These are phyloP conservation scores for Nebria salina DNA, from an alignment of 2,888 invertebrate genomes.

Conservation along the genomic window DNA sequence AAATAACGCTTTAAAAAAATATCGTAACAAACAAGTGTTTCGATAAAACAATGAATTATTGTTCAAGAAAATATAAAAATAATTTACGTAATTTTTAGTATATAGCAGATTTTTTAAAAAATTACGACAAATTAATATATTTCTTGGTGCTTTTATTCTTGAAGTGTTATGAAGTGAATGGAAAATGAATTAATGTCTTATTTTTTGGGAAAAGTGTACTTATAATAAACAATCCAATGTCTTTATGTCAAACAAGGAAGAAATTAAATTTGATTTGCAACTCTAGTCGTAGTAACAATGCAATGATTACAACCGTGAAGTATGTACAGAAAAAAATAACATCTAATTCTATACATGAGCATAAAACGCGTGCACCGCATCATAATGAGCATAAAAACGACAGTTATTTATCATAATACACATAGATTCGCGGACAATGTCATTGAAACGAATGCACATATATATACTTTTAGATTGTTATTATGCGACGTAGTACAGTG, in stretches of 20 bases:
- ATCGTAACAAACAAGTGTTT: not conserved
- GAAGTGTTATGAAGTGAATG: no score
- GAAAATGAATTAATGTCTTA: not conserved
- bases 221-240: not conserved
- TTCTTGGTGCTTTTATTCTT: no score
- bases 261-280: not conserved
- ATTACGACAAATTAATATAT: no score
- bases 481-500: not conserved
- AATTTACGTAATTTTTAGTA: constrained; percentile 6
- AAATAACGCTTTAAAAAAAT: no score
- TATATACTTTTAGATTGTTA: not conserved
- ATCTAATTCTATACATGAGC: not conserved
- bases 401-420: not conserved
- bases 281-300: not conserved
- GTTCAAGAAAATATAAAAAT: not conserved
- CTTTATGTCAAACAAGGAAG: not conserved
- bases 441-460: not conserved
- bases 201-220: not conserved
- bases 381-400: not conserved
- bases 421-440: not conserved
- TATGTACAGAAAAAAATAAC: not conserved
- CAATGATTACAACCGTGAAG: not conserved
- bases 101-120: not conserved
- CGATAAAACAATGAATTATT: not conserved
- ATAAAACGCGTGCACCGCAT: not conserved